Evolutionary conservation across 2,888 invertebrate genomes (phyloP).

Genomic region (Ommatoiulus sabulosus): DNA sequence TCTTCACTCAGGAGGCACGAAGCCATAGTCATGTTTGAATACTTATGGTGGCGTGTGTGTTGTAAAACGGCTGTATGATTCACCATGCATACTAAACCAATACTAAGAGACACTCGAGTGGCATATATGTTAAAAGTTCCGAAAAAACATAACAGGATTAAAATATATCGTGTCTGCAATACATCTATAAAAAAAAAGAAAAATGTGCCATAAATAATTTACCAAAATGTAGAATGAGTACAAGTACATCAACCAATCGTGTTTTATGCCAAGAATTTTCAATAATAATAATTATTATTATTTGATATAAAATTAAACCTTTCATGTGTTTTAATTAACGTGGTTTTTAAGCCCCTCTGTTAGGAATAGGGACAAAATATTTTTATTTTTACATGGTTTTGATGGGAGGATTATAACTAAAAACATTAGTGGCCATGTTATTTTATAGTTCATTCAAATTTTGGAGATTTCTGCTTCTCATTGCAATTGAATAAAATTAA

Average conservation of each 20-base stretch:
- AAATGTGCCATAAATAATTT: neutral
- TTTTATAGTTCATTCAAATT: too few species aligned
- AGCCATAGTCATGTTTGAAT: neutral
- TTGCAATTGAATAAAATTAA: too few species aligned
- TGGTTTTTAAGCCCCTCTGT: too few species aligned
- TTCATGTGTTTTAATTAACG: too few species aligned
- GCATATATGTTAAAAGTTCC: slow-evolving; percentile 54
- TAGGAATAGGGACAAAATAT: too few species aligned
- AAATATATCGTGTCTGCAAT: neutral
- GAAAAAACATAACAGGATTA: neutral
- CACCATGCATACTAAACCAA: slow-evolving; percentile 52
- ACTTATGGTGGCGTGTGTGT: neutral
- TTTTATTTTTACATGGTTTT: too few species aligned
- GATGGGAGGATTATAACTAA: too few species aligned
- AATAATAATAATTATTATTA: too few species aligned
- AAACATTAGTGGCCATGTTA: too few species aligned
- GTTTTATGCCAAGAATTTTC: neutral
- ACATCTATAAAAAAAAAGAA: neutral
- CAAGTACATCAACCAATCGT: neutral
- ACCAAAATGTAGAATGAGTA: neutral
- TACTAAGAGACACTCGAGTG: neutral
- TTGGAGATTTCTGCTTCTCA: too few species aligned
- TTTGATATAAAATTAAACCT: too few species aligned
- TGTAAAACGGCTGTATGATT: slow-evolving; percentile 47
- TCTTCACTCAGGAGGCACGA: neutral